Evolutionary conservation across 2,113 vertebrate species (phyloP).

Genomic region (Etheostoma spectabile): DNA sequence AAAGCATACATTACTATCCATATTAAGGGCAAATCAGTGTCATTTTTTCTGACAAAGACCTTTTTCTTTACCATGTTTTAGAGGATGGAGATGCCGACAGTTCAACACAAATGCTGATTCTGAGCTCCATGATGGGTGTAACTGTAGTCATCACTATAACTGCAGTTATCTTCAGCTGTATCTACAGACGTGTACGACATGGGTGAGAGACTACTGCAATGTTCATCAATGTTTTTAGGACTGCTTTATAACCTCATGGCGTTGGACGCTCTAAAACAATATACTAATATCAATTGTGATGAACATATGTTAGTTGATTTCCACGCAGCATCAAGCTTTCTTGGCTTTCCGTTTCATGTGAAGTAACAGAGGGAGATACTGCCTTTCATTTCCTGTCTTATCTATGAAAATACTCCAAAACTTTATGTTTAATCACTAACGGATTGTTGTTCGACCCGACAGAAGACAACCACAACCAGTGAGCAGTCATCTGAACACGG

Average conservation of each 20-base stretch:
- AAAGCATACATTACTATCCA: too few species aligned
- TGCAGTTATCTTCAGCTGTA: not conserved
- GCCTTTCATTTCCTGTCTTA: not conserved
- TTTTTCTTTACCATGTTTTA: not conserved
- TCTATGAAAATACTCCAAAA: not conserved
- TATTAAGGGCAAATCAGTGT: not conserved
- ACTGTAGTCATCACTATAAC: not conserved
- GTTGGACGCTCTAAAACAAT: not conserved
- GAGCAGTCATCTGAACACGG: not conserved
- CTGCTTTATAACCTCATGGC: not conserved
- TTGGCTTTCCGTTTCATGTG: not conserved
- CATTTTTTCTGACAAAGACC: not conserved
- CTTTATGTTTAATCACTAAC: too few species aligned
- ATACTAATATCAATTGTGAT: not conserved
- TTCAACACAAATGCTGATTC: fast-evolving
- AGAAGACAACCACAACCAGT: not conserved
- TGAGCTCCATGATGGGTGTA: fast-evolving
- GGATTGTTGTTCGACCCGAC: not conserved
- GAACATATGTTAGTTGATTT: not conserved
- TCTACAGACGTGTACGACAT: not conserved
- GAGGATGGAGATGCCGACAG: fast-evolving
- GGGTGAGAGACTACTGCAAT: constrained; percentile 13
- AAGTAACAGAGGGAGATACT: too few species aligned
- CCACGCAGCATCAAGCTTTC: too few species aligned
- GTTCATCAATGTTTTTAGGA: not conserved